Evolutionary conservation across 2,888 invertebrate species (phyloP), one percentile per base, ranked within the genome.

Genomic region (Coelogynopora nodosa): DNA sequence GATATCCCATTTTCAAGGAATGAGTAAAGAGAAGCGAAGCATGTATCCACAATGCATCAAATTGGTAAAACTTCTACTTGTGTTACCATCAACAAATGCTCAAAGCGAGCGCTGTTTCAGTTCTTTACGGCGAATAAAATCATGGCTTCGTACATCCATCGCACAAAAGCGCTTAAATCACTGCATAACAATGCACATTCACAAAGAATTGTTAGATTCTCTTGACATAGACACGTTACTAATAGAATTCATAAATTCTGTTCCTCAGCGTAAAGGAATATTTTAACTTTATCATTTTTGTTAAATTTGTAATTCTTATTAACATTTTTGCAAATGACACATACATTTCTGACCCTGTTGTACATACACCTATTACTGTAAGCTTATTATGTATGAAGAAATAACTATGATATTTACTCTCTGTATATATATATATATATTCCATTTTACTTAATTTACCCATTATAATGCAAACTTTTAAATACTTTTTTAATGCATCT

Each of bases 121-220:
- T 74, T 23, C 74, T 23, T 26, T 74, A 5, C 74, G 74, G 18
- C 18, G 74, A 74, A 74, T 13, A 74, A 74, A 74, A 26, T 74
- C 74, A 23, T 74, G 74, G 5, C 74, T 49, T 49, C 49, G 49
- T 49, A 49, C 10, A 13, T 49, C 5, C 5, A 49, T 49, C 18
- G 49, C 10, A 18, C 49, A 49, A 18, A 5, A 49, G 18, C 49
- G 49, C 5, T 26, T 74, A 26, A 74, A 74, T 26, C 74, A 74
- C 74, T 74, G 74, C 23, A 74, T 74, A 26, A 74, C 74, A 74
- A 74, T 26, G 27, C 27, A 13, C 5, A 26, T 74, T 74, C 74
- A 74, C 27, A 74, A 74, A 74, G 74, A 74, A 74, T 74, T 26
- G 18, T 26, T 74, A n/a, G 74, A 74, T 26, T 74, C 74, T 74